A percentile compares a stretch with the other conserved stretches of the same genome.
phyloP scores from a whole-genome alignment of 2,797 vertebrate genomes.

The Stomatorhinus walkeri region DNA sequence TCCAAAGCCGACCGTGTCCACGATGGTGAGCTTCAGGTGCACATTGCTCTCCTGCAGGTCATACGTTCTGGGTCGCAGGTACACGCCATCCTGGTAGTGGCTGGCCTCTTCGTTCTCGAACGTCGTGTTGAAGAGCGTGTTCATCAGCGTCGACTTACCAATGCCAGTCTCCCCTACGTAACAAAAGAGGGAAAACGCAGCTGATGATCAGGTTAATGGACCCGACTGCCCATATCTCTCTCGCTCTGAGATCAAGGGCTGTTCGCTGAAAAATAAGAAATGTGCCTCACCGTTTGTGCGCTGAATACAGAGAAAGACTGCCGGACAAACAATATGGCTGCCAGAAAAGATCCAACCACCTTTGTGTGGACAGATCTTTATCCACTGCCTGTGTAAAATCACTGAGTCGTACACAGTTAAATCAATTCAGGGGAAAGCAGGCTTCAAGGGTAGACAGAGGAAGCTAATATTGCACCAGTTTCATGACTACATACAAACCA shows the following conservation, averaged over 20 bases:
- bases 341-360: background rate
- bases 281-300: background rate
- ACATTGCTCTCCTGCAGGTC: slow-evolving; percentile 93
- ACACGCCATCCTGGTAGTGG: slow-evolving; percentile 83
- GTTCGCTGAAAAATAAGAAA: background rate
- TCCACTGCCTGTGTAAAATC: background rate
- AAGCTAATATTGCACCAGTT: background rate
- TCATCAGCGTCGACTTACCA: slow-evolving; percentile 96
- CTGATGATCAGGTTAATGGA: background rate
- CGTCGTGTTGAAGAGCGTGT: slow-evolving; percentile 95
- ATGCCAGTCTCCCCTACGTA: slow-evolving; percentile 88
- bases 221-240: background rate
- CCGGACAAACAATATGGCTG: background rate
- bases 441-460: background rate
- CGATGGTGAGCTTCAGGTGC: slow-evolving; percentile 89
- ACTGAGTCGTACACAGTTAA: background rate
- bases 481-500: background rate
- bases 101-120: slow-evolving; percentile 94
- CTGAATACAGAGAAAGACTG: background rate
- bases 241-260: background rate
- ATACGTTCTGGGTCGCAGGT: slow-evolving; percentile 83
- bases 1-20: slow-evolving; percentile 92
- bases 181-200: background rate
- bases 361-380: background rate
- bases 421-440: background rate